These are phyloP conservation scores for Smittia sp. DNA, from an alignment of 2,888 invertebrate genomes.

Conservation along the genomic window DNA sequence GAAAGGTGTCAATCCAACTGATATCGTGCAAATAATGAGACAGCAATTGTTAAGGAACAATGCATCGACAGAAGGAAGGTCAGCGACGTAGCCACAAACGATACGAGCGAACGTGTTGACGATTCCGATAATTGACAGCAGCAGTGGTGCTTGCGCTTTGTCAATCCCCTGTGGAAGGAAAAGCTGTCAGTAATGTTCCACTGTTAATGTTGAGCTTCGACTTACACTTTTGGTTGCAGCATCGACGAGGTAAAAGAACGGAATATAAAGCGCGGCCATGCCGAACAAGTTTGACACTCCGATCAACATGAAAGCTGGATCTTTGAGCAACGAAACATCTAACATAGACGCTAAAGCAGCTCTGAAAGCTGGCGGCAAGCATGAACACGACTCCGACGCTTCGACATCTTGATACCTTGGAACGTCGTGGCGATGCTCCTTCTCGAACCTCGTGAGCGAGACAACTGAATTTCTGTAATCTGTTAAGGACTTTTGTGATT, in stretches of 20 bases:
- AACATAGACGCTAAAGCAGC: conserved; percentile 84
- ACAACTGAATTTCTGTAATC: conserved; percentile 89
- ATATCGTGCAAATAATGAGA: conserved; percentile 82
- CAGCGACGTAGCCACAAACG: conserved; percentile 83
- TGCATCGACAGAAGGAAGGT: conserved; percentile 89
- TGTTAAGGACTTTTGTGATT: conserved; percentile 85
- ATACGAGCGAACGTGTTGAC: conserved; percentile 93
- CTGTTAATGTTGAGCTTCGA: too few relatives aligned
- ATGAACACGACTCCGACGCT: conserved; percentile 63
- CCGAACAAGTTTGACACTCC: conserved; percentile 94
- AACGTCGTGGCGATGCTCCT: conserved; percentile 60
- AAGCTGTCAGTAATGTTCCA: background rate
- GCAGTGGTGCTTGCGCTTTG: conserved; percentile 67
- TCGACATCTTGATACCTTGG: conserved; percentile 46
- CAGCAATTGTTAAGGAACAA: conserved; percentile 91
- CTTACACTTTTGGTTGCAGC: conserved; percentile 70
- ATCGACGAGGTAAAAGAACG: conserved; percentile 91
- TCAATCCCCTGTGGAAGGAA: conserved; percentile 65
- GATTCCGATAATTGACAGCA: conserved; percentile 82
- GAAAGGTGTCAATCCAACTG: conserved; percentile 80
- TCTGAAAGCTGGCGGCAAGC: conserved; percentile 78
- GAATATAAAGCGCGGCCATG: conserved; percentile 96
- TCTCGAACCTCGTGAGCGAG: conserved; percentile 72
- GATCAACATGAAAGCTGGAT: conserved; percentile 88
- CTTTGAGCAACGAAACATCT: conserved; percentile 81